phyloP scores from a whole-genome alignment of 2,113 vertebrate genomes.

The Patagioenas fasciata region DNA sequence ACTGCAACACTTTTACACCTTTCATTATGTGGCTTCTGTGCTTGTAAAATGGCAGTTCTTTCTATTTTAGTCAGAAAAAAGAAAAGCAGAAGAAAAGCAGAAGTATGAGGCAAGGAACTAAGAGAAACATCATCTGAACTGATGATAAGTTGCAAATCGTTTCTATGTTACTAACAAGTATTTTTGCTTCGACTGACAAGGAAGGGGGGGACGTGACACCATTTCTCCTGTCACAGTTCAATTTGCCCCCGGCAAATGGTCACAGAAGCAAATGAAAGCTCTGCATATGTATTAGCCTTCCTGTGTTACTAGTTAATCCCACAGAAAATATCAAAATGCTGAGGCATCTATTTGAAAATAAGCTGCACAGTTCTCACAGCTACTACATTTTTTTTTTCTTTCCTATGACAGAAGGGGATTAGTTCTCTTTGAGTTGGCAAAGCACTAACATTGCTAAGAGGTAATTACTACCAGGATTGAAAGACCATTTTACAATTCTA shows the following conservation, averaged over 20 bases:
- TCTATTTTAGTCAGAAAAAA: not conserved
- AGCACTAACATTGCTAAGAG: not conserved
- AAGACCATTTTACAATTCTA: not conserved
- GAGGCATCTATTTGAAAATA: conserved; percentile 54
- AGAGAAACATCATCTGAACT: not conserved
- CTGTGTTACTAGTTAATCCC: conserved; percentile 52
- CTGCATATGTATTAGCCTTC: conserved; percentile 48
- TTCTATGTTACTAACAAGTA: not conserved
- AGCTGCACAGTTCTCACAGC: conserved; percentile 19
- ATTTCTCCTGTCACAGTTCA: conserved; percentile 1
- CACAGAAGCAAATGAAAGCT: conserved; percentile 44
- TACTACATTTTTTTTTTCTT: not conserved
- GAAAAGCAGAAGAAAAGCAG: not conserved
- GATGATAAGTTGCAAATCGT: not conserved
- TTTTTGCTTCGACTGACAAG: not conserved
- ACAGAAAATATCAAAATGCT: conserved; percentile 54
- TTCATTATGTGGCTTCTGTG: not conserved
- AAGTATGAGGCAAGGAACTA: not conserved
- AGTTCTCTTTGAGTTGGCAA: not conserved
- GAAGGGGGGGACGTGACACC: not conserved
- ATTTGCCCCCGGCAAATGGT: not conserved
- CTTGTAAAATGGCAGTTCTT: not conserved
- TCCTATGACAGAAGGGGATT: not conserved
- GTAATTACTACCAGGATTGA: not conserved
- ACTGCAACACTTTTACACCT: not conserved